Conservation (phyloP, 92 coral and sea anemone species). For the Epizoanthus illoricatus region DNA sequence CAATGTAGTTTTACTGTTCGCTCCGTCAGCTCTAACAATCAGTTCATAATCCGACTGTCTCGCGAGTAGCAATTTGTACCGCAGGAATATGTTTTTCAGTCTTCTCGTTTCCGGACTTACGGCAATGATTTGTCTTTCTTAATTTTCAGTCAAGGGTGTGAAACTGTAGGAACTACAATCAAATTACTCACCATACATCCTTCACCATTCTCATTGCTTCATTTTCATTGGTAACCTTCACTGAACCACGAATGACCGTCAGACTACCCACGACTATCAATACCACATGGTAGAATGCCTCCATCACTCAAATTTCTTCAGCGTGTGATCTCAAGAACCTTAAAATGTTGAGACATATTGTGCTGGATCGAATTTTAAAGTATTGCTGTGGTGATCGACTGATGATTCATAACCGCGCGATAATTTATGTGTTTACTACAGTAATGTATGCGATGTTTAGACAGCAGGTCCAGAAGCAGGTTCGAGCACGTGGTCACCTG, state of each 20-base stretch:
- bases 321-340: background rate
- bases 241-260: conserved; percentile 1
- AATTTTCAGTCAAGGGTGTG: background rate
- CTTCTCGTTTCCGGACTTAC: background rate
- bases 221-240: conserved; percentile 24
- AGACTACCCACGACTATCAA: background rate
- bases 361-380: background rate
- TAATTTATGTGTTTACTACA: conserved; percentile 11
- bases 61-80: no score
- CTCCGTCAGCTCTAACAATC: no score
- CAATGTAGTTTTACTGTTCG: no score
- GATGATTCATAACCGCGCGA: conserved; percentile 21
- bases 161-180: background rate
- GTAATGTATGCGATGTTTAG: conserved; percentile 21
- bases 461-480: conserved; percentile 40
- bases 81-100: no score
- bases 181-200: conserved; percentile 21
- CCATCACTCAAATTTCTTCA: background rate
- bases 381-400: background rate
- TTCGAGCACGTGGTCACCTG: conserved; percentile 29
- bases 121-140: background rate
- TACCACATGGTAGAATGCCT: no score
- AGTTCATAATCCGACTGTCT: no score
- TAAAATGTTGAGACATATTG: background rate
- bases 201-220: conserved; percentile 34